A percentile compares a stretch with the other conserved stretches of the same genome.
Evolutionary conservation across 2,888 invertebrate genomes (phyloP).

Genomic region (Chalcosyrphus nemorum): DNA sequence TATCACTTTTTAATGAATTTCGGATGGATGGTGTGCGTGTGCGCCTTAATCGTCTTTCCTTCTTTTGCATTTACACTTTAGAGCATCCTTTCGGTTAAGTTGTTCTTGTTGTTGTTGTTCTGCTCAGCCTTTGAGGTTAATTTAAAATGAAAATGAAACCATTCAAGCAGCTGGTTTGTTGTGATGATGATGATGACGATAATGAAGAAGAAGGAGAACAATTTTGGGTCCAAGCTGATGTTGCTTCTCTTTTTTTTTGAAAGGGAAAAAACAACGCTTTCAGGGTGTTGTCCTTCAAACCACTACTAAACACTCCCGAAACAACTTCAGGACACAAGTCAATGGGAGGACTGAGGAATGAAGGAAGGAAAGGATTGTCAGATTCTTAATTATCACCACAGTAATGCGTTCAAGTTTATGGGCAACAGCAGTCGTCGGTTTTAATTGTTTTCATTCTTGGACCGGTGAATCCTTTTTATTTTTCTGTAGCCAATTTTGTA

Average conservation of each 20-base stretch:
- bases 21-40: constrained; percentile 13
- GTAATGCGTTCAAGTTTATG: constrained; percentile 14
- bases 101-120: neutral
- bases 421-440: constrained; percentile 18
- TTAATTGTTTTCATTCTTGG: constrained; percentile 1
- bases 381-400: constrained; percentile 27
- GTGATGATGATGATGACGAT: neutral
- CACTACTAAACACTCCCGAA: neutral
- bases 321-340: no score
- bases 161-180: constrained; percentile 28
- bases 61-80: neutral
- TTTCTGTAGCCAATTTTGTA: neutral
- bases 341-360: no score
- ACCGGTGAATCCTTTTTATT: neutral
- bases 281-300: neutral
- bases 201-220: neutral
- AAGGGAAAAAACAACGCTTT: neutral
- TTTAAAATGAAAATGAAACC: constrained; percentile 58
- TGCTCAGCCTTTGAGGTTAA: constrained; percentile 5
- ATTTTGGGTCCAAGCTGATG: neutral
- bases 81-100: neutral
- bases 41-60: constrained; percentile 1
- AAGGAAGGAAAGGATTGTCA: neutral
- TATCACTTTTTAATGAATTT: constrained; percentile 42
- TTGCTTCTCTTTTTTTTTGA: neutral